Evolutionary conservation across 2,888 invertebrate species (phyloP), one percentile per base, ranked within the genome.

Genomic region (Saturnia pavonia): DNA sequence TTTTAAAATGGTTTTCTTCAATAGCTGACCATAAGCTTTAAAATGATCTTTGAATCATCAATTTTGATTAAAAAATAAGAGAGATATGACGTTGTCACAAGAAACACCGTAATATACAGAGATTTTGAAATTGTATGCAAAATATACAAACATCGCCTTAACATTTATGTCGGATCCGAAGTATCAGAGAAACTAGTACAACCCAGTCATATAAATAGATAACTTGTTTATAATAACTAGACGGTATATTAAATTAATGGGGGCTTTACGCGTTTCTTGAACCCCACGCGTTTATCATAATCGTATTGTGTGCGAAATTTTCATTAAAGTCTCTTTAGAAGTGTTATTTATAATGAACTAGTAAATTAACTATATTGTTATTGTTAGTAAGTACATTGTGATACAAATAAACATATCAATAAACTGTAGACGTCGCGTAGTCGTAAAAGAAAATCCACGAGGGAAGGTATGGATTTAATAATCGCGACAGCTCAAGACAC

Each of bases 131-230:
- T n/a, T n/a, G n/a, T n/a, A n/a, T n/a, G n/a, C n/a, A n/a, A n/a
- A n/a, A n/a, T n/a, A n/a, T n/a, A n/a, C n/a, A 54, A 8, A 22
- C 54, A 9, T 54, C 22, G 22, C 54, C 54, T 54, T 54, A 54
- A 54, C 54, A 22, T 54, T 54, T 54, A 22, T 11, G 22, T 54
- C n/a, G 54, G 22, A 22, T 22, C 9, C 22, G 22, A 54, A 54
- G 54, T 54, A 54, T 54, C 54, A 54, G 54, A 22, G 54, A 54
- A 54, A 22, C 54, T 54, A 54, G n/a, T 54, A 22, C 54, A 54
- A 54, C 22, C 11, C 22, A 54, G 54, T 54, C n/a, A 19, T n/a
- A n/a, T 22, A 54, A 54, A 22, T 11, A 22, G n/a, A 54, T 22
- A 54, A n/a, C 9, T 22, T 54, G 54, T 54, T 54, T 54, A 54